Percentiles rank a stretch among this genome's conserved stretches.
Evolutionary conservation across 2,888 invertebrate genomes (phyloP).

Genomic region (Amphimallon solstitiale): DNA sequence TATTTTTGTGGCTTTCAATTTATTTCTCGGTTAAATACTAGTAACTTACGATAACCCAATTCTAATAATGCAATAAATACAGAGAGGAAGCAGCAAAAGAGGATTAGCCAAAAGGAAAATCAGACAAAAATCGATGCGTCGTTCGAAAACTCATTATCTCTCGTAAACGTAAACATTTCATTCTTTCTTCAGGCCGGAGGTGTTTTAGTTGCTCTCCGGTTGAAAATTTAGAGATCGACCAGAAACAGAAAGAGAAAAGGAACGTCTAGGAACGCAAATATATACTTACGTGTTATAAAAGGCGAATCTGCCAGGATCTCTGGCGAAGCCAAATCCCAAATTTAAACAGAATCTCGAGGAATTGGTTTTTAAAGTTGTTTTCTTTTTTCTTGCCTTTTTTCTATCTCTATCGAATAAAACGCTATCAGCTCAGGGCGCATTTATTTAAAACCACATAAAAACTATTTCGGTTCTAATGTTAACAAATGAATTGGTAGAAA

Average conservation of each 20-base stretch:
- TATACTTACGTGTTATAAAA: too few relatives aligned
- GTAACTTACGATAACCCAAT: too few relatives aligned
- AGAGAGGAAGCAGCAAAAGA: not conserved
- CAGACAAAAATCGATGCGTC: not conserved
- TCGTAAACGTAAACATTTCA: slow-evolving; percentile 18
- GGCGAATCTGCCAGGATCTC: not conserved
- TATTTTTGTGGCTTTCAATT: too few relatives aligned
- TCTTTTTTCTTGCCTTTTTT: too few relatives aligned
- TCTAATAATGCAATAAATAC: too few relatives aligned
- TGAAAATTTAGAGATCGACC: slow-evolving; percentile 3
- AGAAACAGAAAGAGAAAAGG: not conserved
- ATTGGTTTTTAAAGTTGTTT: slow-evolving; percentile 15
- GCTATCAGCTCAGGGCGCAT: not conserved
- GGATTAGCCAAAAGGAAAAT: not conserved
- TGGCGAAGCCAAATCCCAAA: slow-evolving; percentile 14
- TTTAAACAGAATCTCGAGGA: slow-evolving; percentile 16
- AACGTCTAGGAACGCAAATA: too few relatives aligned
- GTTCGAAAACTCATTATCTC: slow-evolving; percentile 20
- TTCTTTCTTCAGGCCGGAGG: not conserved
- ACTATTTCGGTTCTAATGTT: too few relatives aligned
- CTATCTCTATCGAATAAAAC: not conserved
- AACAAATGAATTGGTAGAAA: too few relatives aligned
- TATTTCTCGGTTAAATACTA: too few relatives aligned
- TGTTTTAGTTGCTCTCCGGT: slow-evolving; percentile 5
- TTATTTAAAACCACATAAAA: not conserved